Evolutionary conservation across 2,888 invertebrate species (phyloP), one percentile per base, ranked within the genome.

Genomic region (Ischnus inquisitorius): DNA sequence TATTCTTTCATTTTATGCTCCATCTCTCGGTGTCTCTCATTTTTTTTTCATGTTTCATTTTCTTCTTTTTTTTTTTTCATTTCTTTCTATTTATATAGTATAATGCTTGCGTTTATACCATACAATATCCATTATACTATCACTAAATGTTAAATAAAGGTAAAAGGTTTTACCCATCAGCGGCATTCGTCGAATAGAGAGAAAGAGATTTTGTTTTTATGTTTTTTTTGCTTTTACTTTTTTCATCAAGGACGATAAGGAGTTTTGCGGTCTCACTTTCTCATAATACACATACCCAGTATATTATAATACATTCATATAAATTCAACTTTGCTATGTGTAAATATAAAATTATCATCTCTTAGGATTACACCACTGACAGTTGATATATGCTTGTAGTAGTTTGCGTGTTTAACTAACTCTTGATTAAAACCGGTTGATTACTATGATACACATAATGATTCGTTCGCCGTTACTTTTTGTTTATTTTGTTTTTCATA

Each of bases 331-430:
- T 89, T 82, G 85, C 85, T 87, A 88, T 87, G 76, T 88, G 86
- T 92, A 92, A 92, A 92, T 93, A 93, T 92, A 93, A 93, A 93
- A 93, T 93, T 93, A 93, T 92, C 91, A 91, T 93, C 92, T 93
- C 90, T 93, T 91, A 91, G 88, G 79, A 89, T 90, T 89, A 90
- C 90, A 90, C 90, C 92, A 91, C 91, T 90, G 90, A 91, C 90
- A 91, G 87, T 89, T 91, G 89, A 89, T 90, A 90, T 84, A 84
- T 82, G 82, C 77, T 79, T 75, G 79, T 79, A 65, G 79, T 75
- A 83, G 80, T 71, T 77, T 80, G 72, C 62, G 74, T 72, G 74
- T 81, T 34, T 64, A 65, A 72, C 68, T 69, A 43, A 67, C 57
- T 62, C 12, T 76, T 28, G 62, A 25, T 46, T 28, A 62, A 34